Conservation (phyloP, 1,140 invertebrate genomes). For the Philopotamus ludificatus region DNA sequence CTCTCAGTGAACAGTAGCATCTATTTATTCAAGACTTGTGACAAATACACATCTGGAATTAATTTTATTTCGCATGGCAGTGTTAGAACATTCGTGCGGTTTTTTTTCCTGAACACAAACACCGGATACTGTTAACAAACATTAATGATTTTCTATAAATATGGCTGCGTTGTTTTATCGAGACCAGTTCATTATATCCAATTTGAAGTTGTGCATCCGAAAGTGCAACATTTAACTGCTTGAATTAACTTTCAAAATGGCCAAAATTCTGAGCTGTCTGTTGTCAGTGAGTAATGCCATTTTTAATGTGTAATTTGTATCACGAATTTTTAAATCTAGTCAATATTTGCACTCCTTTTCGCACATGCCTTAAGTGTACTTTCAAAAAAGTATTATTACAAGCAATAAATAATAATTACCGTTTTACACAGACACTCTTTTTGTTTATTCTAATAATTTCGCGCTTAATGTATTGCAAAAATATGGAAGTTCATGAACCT, state of each 20-base stretch:
- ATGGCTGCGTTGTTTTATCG: conserved; percentile 11
- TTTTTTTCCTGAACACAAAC: background rate
- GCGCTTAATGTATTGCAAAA: background rate
- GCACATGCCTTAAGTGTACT: too few relatives aligned
- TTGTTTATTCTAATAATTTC: too few relatives aligned
- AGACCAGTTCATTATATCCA: conserved; percentile 9
- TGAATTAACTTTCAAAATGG: background rate
- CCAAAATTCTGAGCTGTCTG: background rate
- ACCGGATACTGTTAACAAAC: conserved; percentile 16
- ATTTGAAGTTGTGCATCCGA: background rate
- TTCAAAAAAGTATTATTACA: too few relatives aligned
- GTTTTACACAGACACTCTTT: too few relatives aligned
- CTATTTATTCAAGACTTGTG: too few relatives aligned
- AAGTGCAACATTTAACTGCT: background rate
- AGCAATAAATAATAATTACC: too few relatives aligned
- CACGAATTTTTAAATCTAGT: too few relatives aligned
- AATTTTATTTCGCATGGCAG: conserved; percentile 7
- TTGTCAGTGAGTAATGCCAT: background rate
- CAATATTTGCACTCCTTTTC: too few relatives aligned
- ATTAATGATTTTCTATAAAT: conserved; percentile 16
- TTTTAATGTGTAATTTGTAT: too few relatives aligned
- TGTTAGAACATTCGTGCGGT: conserved; percentile 6
- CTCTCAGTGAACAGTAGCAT: too few relatives aligned
- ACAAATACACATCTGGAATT: conserved; percentile 11
- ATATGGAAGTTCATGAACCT: background rate